These are phyloP conservation scores for Geopemphigus sp. DNA, from an alignment of 1,140 invertebrate species.

Conservation along the genomic window DNA sequence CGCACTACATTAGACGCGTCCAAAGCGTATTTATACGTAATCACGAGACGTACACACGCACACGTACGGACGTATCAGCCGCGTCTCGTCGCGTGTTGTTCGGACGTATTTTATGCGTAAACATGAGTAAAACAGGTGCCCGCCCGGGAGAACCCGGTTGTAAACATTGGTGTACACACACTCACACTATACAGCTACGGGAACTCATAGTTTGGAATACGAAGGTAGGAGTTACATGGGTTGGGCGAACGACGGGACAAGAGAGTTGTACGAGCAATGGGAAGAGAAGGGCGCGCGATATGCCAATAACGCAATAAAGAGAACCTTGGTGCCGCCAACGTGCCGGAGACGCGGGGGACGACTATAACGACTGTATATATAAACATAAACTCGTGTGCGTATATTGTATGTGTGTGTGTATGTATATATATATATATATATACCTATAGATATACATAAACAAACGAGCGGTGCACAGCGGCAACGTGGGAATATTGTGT, in stretches of 20 bases:
- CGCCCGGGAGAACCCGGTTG: slow-evolving; percentile 38
- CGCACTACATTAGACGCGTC: neutral
- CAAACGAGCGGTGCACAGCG: slow-evolving; percentile 28
- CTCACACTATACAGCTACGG: too few relatives aligned
- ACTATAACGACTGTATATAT: slow-evolving; percentile 25
- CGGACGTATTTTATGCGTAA: neutral
- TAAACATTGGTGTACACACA: slow-evolving; percentile 34
- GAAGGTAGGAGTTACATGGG: neutral
- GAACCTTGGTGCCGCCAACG: slow-evolving; percentile 44
- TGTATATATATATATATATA: too few relatives aligned
- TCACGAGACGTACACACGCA: neutral
- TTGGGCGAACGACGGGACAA: neutral
- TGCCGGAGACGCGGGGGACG: slow-evolving; percentile 38
- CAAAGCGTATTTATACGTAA: neutral
- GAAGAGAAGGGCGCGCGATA: slow-evolving; percentile 20
- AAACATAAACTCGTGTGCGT: neutral
- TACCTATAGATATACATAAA: neutral
- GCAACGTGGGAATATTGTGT: slow-evolving; percentile 43
- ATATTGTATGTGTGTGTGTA: neutral
- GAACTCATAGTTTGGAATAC: neutral
- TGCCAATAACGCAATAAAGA: slow-evolving; percentile 49
- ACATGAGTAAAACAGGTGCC: slow-evolving; percentile 38
- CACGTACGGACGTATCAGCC: neutral
- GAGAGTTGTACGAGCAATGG: neutral
- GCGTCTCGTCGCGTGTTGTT: slow-evolving; percentile 1